Evolutionary conservation across 2,888 invertebrate species (phyloP), one percentile per base, ranked within the genome.

Genomic region (Diaperis boleti): DNA sequence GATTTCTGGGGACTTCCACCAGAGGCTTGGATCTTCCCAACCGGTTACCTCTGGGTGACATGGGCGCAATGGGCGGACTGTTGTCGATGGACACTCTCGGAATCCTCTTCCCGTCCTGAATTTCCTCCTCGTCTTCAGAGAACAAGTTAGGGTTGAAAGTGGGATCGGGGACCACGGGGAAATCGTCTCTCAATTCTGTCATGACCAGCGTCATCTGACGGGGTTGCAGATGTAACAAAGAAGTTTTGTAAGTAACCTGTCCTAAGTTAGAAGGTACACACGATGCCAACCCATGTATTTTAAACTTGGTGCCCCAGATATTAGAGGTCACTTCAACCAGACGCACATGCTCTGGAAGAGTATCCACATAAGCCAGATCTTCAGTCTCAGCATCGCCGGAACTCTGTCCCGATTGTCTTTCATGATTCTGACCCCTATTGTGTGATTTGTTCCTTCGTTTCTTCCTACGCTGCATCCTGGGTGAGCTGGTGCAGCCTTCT

Each of bases 301-400:
- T 96, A 83, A 99, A 99, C 83, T 97, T 96, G 11, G 98, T 99
- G 59, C 98, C 99, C 98, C 98, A 99, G 76, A 99, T 96, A 81
- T 99, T 99, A 18, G 98, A 98, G 42, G 96, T 95, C 2, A 98
- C 94, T 83, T 97, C 95, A 33, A 97, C 96, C 73, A 98, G 85
- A 67, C 92, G 90, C 11, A 92, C 89, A 78, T 94, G 92, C 94
- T 95, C 94, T 2, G 94, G 94, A 72, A 95, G 82, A 1, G 92
- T 94, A 79, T 94, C 94, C 31, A 92, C 88, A 76, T 94, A 94
- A 7, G 91, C 88, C 50, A 93, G 83, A 76, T 92, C 92, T 57
- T 80, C 81, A 26, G 74, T 76, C 47, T 79, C 82, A 11, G 71
- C 74, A 60, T 81, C 82, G 8, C 80, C 76, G 55, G 79, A 80